phyloP scores from a whole-genome alignment of 2,797 vertebrate genomes.

The Lepus oiostolus region DNA sequence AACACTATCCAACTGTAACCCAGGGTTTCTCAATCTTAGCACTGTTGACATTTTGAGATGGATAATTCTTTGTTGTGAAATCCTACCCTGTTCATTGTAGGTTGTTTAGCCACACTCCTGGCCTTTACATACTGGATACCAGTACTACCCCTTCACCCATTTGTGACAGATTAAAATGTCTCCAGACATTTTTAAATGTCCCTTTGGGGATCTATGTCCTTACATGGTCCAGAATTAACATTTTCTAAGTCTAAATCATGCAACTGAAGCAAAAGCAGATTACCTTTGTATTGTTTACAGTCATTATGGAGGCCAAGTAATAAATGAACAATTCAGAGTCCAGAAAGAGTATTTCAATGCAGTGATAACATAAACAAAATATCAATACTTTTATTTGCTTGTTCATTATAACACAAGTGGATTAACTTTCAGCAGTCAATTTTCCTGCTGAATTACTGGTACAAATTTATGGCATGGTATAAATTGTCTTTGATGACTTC shows the following conservation, averaged over 20 bases:
- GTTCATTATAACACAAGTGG: neutral
- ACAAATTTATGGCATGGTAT: neutral
- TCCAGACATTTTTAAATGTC: neutral
- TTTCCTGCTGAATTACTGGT: neutral
- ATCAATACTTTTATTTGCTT: neutral
- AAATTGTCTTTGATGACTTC: neutral
- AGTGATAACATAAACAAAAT: neutral
- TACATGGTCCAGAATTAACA: neutral
- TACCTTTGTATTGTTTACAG: neutral
- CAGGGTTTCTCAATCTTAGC: neutral
- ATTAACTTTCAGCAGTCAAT: neutral
- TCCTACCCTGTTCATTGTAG: neutral
- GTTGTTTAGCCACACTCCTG: neutral
- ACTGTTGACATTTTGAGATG: neutral
- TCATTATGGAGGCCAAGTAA: neutral
- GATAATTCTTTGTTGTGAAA: neutral
- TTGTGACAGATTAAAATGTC: constrained; percentile 1
- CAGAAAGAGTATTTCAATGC: neutral
- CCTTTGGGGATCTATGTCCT: neutral
- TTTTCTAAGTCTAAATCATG: neutral
- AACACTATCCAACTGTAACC: neutral
- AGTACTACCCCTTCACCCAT: neutral
- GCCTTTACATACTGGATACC: neutral
- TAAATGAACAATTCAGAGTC: constrained; percentile 4
- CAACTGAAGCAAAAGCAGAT: neutral